Base-by-base conservation (phyloP, 2,113 vertebrate species). In the Anser cygnoides region DNA sequence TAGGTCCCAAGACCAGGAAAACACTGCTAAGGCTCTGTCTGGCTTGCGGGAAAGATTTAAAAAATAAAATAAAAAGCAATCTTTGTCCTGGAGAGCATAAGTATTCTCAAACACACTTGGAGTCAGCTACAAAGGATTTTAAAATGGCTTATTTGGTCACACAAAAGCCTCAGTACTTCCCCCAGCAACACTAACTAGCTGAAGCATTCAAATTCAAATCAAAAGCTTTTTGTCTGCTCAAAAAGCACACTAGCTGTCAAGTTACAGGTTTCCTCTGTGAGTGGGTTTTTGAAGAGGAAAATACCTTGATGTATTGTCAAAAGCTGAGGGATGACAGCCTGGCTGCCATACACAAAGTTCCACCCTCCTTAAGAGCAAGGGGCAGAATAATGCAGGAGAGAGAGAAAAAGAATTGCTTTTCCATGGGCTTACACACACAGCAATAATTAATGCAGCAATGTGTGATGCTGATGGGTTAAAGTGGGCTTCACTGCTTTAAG, bases 141-240 rank as follows among this genome's bases (percentile, higher is more conserved):
- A 82, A 79, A 92, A 31, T 19, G 76, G 63, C 59, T 92, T 71
- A 74, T 71, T 86, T 77, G 43, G 68, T 67, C 41, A 84, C 68
- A 92, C 18, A 84, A 91, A 85, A 84, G 84, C 46, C 58, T 70
- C 44, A 93, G n/a, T 33, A 54, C 70, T 86, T 79, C 71, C 43
- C 37, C 18, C 46, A 87, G 87, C 31, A 75, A 46, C 71, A 76
- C 16, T 44, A 82, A 62, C n/a, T 11, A 86, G 54, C 75, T 81
- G 75, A 71, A 65, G 68, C 63, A 86, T 87, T 93, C 84, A 84
- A 63, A 95, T 92, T 87, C 90, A 95, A 84, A 91, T 85, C 17
- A 46, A 35, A 76, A 93, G 39, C 43, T 46, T 83, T 92, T 83
- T 87, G 71, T 89, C 89, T 86, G 6, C 46, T 90, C 75, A 67